Conservation (phyloP, 2,888 invertebrate genomes). For the Sinohyriopsis cumingii region DNA sequence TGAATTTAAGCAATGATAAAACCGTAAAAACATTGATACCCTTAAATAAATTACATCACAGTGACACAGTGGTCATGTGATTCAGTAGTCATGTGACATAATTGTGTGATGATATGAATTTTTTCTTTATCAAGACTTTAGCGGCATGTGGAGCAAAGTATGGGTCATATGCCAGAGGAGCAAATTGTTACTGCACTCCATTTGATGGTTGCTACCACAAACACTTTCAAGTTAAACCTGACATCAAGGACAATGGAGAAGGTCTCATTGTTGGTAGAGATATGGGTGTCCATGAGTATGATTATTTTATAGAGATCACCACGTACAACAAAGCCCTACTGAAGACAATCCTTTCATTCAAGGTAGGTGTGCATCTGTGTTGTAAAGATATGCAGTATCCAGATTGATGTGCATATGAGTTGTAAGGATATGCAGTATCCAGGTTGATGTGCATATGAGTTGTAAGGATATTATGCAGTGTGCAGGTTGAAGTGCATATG, state of each 20-base stretch:
- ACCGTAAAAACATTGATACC: too few relatives aligned
- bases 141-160: constrained; percentile 23
- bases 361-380: constrained; percentile 24
- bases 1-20: too few relatives aligned
- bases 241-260: neutral
- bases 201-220: constrained; percentile 43
- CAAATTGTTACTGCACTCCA: constrained; percentile 48
- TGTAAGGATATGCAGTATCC: too few relatives aligned
- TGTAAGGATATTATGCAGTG: too few relatives aligned
- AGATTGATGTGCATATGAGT: too few relatives aligned
- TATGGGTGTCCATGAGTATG: constrained; percentile 45
- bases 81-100: too few relatives aligned
- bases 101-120: too few relatives aligned
- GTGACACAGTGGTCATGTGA: too few relatives aligned
- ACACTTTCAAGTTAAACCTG: constrained; percentile 40
- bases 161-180: constrained; percentile 28
- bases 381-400: neutral
- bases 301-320: constrained; percentile 48
- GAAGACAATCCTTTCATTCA: constrained; percentile 23
- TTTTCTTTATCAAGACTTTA: constrained; percentile 11
- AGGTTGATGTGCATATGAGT: too few relatives aligned
- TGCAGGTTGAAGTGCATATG: too few relatives aligned
- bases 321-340: constrained; percentile 45
- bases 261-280: constrained; percentile 30
- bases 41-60: too few relatives aligned